Evolutionary conservation across 2,888 invertebrate genomes (phyloP), one percentile per base, ranked within the genome.

Genomic region (Drosophila niveifrons): DNA sequence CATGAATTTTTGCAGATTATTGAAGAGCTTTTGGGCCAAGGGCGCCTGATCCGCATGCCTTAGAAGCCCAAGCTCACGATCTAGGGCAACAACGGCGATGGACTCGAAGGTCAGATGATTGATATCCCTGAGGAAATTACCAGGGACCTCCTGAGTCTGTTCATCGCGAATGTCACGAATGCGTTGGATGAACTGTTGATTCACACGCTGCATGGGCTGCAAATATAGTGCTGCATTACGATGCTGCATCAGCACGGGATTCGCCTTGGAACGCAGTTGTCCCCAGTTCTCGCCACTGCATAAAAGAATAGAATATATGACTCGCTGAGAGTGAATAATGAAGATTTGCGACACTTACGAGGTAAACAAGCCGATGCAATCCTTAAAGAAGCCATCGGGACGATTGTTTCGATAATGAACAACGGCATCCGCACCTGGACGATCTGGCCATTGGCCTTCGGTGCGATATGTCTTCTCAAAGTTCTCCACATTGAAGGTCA

Each of bases 181-280:
- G 2, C 56, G 87, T 48, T 89, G 59, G 2, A 91, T 43, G 57
- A 92, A 91, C 28, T 91, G 89, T 0, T 64, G 85, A 51, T 94
- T 93, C 11, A 94, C 93, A 43, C 93, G 91, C 69, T 93, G 93
- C 70, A 94, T 91, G 0, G 91, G 92, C 9, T 93, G 91, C 9
- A 93, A 87, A 67, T 94, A 94, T 1, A 93, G 89, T 82, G 93
- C 93, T 0, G 93, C 92, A 65, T 93, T 90, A 80, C 94, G 94
- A 0, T 95, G 94, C 79, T 95, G 93, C 91, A 96, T 92, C 91
- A 96, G 92, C 29, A 95, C 93, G 57, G 95, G 95, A 90, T 95
- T 95, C 0, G 95, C 94, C 68, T 94, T 94, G 2, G 94, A 94
- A 11, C 96, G 93, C 52, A 95, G 93, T 57, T 94, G 93, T 44